phyloP scores from a whole-genome alignment of 2,113 vertebrate genomes.

The Phalacrocorax brasilianus region DNA sequence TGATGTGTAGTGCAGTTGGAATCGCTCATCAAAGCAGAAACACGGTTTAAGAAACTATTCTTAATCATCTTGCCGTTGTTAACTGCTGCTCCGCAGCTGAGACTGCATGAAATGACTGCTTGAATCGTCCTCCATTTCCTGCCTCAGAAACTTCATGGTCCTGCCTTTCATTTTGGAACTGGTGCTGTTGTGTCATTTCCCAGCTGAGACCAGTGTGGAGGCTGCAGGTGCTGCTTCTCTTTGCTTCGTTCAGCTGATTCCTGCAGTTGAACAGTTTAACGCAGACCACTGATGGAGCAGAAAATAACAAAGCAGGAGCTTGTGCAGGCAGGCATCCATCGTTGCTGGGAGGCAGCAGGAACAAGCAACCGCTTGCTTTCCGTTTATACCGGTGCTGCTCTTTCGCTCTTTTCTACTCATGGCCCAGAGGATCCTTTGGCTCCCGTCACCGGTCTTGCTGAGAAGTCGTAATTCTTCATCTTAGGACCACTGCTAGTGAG shows the following conservation, averaged over 20 bases:
- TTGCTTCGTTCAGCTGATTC: background rate
- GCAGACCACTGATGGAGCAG: background rate
- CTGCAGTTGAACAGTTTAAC: background rate
- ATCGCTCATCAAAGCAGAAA: background rate
- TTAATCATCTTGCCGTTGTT: background rate
- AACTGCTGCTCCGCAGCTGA: slow-evolving; percentile 12
- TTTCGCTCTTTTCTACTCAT: background rate
- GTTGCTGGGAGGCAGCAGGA: background rate
- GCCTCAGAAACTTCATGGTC: slow-evolving; percentile 27
- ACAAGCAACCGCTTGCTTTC: background rate
- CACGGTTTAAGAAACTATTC: background rate
- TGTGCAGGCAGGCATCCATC: background rate
- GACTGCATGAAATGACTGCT: background rate
- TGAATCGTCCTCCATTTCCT: slow-evolving; percentile 58
- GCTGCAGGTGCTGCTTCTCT: background rate
- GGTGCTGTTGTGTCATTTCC: background rate
- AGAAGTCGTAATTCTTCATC: background rate
- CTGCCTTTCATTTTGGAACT: slow-evolving; percentile 58
- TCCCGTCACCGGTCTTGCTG: background rate
- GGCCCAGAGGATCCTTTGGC: background rate
- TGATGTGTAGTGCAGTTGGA: background rate
- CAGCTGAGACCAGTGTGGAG: background rate
- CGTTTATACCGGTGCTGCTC: background rate
- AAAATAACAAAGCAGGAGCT: background rate
- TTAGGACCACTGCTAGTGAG: background rate